These are phyloP conservation scores for Eupithecia vulgata DNA, from an alignment of 2,888 invertebrate genomes.

Conservation along the genomic window DNA sequence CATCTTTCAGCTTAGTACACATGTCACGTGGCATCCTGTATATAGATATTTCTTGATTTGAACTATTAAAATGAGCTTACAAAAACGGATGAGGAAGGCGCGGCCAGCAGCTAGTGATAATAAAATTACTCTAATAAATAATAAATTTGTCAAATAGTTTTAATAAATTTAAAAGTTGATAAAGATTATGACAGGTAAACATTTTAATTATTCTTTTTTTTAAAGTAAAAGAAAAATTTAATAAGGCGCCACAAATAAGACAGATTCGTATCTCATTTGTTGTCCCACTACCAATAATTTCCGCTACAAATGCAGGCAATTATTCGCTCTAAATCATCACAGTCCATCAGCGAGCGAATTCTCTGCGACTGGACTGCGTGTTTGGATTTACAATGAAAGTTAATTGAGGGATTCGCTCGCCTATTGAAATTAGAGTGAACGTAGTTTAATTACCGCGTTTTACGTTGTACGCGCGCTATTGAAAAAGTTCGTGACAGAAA, in stretches of 20 bases:
- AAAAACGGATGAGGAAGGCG: no score
- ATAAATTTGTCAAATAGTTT: no score
- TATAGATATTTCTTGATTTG: no score
- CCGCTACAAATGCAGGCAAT: slow-evolving; percentile 30
- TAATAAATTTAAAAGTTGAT: no score
- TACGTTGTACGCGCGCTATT: slow-evolving; percentile 33
- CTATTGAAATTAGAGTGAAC: slow-evolving; percentile 44
- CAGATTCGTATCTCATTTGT: background rate
- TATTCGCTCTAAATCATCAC: slow-evolving; percentile 44
- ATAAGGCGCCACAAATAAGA: background rate
- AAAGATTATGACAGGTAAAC: no score
- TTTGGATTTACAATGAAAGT: slow-evolving; percentile 44
- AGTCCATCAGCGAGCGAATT: slow-evolving; percentile 40
- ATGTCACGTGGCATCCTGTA: no score
- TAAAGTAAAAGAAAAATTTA: background rate
- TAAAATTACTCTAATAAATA: no score
- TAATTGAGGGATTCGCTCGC: slow-evolving; percentile 43
- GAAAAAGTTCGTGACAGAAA: slow-evolving; percentile 39
- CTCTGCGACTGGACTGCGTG: slow-evolving; percentile 36
- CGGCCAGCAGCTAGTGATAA: no score
- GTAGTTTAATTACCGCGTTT: slow-evolving; percentile 42
- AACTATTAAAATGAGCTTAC: no score
- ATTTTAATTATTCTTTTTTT: no score
- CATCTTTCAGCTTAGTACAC: no score
- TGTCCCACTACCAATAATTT: background rate